phyloP scores from a whole-genome alignment of 2,113 vertebrate species.

The Microtus pennsylvanicus region DNA sequence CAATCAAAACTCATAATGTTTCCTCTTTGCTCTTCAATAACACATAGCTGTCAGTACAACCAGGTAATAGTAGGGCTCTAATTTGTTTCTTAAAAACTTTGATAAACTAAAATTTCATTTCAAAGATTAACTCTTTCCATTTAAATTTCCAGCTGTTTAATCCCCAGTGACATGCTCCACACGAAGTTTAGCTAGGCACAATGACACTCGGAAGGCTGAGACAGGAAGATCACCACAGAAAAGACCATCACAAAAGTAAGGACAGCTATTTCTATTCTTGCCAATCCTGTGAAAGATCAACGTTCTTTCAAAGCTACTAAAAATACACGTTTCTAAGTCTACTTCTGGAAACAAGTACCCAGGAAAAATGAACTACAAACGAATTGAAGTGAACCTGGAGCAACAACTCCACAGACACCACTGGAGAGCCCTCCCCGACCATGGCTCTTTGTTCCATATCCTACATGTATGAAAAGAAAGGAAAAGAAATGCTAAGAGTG shows the following conservation, averaged over 20 bases:
- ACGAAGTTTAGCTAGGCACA: background rate
- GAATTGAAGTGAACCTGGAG: background rate
- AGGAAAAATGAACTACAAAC: slow-evolving; percentile 27
- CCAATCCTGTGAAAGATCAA: background rate
- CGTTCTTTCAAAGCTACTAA: background rate
- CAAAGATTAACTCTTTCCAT: slow-evolving; percentile 55
- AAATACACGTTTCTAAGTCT: background rate
- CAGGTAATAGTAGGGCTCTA: slow-evolving; percentile 35
- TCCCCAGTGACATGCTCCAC: background rate
- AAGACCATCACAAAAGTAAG: background rate
- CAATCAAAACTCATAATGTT: slow-evolving; percentile 20
- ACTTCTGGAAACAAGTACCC: background rate
- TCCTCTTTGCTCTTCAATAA: slow-evolving; percentile 29
- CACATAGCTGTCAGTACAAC: background rate
- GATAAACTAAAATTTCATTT: slow-evolving; percentile 50
- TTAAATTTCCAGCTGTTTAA: slow-evolving; percentile 34
- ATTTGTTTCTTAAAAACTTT: slow-evolving; percentile 11
- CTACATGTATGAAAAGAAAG: background rate
- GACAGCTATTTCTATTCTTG: background rate
- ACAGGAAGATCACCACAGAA: background rate
- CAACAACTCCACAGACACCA: background rate
- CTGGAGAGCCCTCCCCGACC: background rate
- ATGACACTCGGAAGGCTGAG: background rate
- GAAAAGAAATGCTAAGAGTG: slow-evolving; percentile 50
- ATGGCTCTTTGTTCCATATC: background rate